phyloP scores from a whole-genome alignment of 2,888 invertebrate species.

The Zhuqinia jingwanae region DNA sequence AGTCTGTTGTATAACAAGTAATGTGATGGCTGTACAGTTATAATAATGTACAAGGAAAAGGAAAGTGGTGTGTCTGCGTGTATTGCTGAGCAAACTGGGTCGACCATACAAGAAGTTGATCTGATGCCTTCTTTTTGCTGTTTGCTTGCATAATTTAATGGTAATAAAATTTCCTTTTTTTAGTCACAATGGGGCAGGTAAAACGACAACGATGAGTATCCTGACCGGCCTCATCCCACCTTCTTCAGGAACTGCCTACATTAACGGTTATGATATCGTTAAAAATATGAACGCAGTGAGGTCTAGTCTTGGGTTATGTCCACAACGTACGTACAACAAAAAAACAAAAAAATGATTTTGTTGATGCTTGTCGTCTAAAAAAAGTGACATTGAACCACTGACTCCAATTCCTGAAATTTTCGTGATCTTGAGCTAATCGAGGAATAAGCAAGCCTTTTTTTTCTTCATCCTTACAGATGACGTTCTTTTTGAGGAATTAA shows the following conservation, averaged over 20 bases:
- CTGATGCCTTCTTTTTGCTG: background rate
- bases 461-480: slow-evolving; percentile 83
- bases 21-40: background rate
- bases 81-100: no score
- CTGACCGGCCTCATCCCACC: slow-evolving; percentile 84
- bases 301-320: slow-evolving; percentile 69
- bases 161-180: background rate
- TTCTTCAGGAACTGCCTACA: slow-evolving; percentile 86
- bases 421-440: slow-evolving; percentile 35
- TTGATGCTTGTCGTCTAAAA: background rate
- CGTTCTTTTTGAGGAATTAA: slow-evolving; percentile 90
- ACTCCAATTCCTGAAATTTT: slow-evolving; percentile 57
- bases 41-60: slow-evolving; percentile 26
- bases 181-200: slow-evolving; percentile 91
- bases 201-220: slow-evolving; percentile 89
- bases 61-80: background rate
- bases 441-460: background rate
- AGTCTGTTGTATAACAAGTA: background rate
- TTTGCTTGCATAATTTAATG: slow-evolving; percentile 16
- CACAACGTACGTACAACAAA: slow-evolving; percentile 63
- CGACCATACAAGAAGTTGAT: background rate
- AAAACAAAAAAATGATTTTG: background rate
- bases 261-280: slow-evolving; percentile 83
- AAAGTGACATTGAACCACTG: slow-evolving; percentile 66
- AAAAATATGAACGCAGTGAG: slow-evolving; percentile 62